phyloP scores from a whole-genome alignment of 2,888 invertebrate genomes.

The Athripsodes cinereus region DNA sequence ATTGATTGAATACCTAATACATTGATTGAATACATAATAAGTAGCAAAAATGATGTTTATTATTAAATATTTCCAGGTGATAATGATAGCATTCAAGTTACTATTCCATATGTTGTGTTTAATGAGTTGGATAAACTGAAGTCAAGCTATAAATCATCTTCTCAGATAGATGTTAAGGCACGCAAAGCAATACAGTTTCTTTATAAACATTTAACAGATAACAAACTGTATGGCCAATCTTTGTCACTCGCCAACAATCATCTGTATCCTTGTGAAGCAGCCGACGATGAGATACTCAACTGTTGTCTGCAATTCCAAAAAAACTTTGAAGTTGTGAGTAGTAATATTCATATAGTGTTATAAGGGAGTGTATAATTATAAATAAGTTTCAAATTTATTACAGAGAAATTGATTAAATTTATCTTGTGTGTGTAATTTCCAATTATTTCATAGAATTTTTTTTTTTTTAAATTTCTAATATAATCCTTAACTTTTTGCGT shows the following conservation, averaged over 20 bases:
- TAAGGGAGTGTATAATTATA: too few species aligned
- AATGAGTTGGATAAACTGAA: slow-evolving; percentile 55
- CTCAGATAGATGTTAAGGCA: slow-evolving; percentile 41
- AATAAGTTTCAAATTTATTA: too few species aligned
- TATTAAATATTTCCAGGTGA: not conserved
- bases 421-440: too few species aligned
- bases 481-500: too few species aligned
- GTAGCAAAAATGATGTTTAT: too few species aligned
- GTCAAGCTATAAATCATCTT: slow-evolving; percentile 33
- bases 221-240: slow-evolving; percentile 50
- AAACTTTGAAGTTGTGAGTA: slow-evolving; percentile 48
- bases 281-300: slow-evolving; percentile 55
- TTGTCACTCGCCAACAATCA: slow-evolving; percentile 50
- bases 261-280: slow-evolving; percentile 47
- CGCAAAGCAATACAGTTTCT: slow-evolving; percentile 47
- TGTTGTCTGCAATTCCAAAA: slow-evolving; percentile 51
- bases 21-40: too few species aligned
- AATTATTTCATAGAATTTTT: too few species aligned
- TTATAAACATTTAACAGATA: slow-evolving; percentile 45
- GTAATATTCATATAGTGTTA: too few species aligned
- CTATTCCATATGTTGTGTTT: slow-evolving; percentile 56
- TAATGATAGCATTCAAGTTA: slow-evolving; percentile 29
- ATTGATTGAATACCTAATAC: too few species aligned
- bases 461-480: too few species aligned
- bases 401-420: too few species aligned